Percentiles rank a stretch among this genome's conserved stretches.
These are phyloP conservation scores for Pomacea canaliculata DNA, from an alignment of 2,888 invertebrate genomes.

Conservation along the genomic window DNA sequence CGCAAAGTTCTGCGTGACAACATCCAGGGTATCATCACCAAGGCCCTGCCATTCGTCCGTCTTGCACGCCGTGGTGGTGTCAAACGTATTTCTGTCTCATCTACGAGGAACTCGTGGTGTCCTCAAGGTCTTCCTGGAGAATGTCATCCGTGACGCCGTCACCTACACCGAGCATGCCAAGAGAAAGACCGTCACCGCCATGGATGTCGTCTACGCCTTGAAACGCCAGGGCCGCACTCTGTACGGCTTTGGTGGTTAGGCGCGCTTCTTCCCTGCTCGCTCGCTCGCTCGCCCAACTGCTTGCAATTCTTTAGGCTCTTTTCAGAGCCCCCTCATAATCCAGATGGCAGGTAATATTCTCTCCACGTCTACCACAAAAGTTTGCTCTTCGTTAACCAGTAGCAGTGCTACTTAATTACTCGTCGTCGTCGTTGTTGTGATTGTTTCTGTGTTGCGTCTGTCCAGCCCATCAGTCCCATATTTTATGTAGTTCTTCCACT, in stretches of 20 bases:
- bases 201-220: constrained; percentile 83
- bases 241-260: constrained; percentile 30
- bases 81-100: constrained; percentile 79
- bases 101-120: constrained; percentile 86
- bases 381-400: too few relatives aligned
- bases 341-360: too few relatives aligned
- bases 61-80: constrained; percentile 79
- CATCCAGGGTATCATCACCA: constrained; percentile 84
- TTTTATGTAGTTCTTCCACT: too few relatives aligned
- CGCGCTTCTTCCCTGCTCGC: not conserved
- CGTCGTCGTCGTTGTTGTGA: too few relatives aligned
- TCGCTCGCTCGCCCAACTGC: too few relatives aligned
- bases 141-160: constrained; percentile 82
- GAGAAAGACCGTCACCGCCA: constrained; percentile 88
- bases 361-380: too few relatives aligned
- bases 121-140: constrained; percentile 84
- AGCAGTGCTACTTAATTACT: too few relatives aligned
- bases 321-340: too few relatives aligned
- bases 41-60: constrained; percentile 81
- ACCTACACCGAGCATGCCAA: constrained; percentile 90
- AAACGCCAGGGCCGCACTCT: constrained; percentile 31
- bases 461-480: too few relatives aligned
- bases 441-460: too few relatives aligned
- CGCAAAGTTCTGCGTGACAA: constrained; percentile 83
- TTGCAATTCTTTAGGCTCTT: too few relatives aligned